These are phyloP conservation scores for Drosophila yakuba DNA, from an alignment of 1,140 invertebrate genomes.

Conservation along the genomic window DNA sequence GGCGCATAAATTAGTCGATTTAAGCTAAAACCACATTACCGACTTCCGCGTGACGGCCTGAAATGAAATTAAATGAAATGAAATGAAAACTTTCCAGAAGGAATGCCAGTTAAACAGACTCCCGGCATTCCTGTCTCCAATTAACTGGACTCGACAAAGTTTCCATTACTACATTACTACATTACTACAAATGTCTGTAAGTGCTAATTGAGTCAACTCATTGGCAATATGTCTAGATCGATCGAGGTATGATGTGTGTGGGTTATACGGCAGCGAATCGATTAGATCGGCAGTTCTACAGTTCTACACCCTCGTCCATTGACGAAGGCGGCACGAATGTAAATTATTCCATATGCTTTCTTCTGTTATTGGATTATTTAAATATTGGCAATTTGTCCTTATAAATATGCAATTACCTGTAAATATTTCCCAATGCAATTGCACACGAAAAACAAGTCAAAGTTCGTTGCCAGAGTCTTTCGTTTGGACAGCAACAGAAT, in stretches of 20 bases:
- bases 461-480: constrained; percentile 73
- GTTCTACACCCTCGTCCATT: constrained; percentile 10
- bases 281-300: constrained; percentile 13
- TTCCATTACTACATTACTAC: constrained; percentile 29
- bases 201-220: constrained; percentile 37
- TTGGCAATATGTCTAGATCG: constrained; percentile 8
- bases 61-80: constrained; percentile 1
- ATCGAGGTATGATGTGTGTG: constrained; percentile 7
- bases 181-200: constrained; percentile 1
- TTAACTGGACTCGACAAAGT: constrained; percentile 26
- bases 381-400: constrained; percentile 25
- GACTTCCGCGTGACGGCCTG: constrained; percentile 34
- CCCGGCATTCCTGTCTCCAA: constrained; percentile 42
- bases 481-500: constrained; percentile 36
- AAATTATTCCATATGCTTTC: constrained; percentile 27
- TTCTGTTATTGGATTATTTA: constrained; percentile 33
- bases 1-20: constrained; percentile 41
- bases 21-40: constrained; percentile 9
- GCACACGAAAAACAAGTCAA: constrained; percentile 41
- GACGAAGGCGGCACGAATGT: constrained; percentile 14
- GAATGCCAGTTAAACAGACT: constrained; percentile 12
- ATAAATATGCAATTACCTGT: constrained; percentile 44
- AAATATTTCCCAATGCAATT: constrained; percentile 8
- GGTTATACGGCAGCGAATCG: constrained; percentile 5
- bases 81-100: constrained; percentile 25